These are phyloP conservation scores for Novumbra hubbsi DNA, from an alignment of 2,797 vertebrate species.

Conservation along the genomic window DNA sequence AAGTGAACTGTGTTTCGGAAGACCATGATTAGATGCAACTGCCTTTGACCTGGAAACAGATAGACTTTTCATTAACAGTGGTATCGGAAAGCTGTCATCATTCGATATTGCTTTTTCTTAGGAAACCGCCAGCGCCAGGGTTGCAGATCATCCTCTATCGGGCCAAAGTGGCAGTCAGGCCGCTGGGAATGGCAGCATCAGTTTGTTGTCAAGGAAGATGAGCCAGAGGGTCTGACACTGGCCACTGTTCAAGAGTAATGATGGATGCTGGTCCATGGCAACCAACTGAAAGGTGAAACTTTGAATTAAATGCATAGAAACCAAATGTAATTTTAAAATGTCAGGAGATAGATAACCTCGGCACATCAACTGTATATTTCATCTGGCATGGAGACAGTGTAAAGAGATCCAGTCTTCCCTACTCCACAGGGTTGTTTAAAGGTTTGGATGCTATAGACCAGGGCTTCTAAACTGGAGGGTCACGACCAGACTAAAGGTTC, in stretches of 20 bases:
- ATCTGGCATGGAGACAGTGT: background rate
- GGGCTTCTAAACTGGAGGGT: too few relatives aligned
- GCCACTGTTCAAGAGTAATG: constrained; percentile 6
- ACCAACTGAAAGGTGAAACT: constrained; percentile 1
- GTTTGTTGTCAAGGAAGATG: constrained; percentile 9
- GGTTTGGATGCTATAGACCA: too few relatives aligned
- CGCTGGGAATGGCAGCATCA: background rate
- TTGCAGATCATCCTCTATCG: background rate
- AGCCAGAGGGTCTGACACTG: background rate
- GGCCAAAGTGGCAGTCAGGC: background rate
- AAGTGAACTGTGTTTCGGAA: background rate
- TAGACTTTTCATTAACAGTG: background rate
- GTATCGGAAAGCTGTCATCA: background rate
- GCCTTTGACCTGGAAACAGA: background rate
- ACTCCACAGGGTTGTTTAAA: too few relatives aligned
- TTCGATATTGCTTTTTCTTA: constrained; percentile 1
- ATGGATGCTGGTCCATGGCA: background rate
- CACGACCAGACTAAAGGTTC: too few relatives aligned
- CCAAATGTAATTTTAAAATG: background rate
- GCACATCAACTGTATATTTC: background rate
- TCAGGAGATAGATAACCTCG: constrained; percentile 2
- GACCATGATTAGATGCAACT: background rate
- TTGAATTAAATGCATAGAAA: constrained; percentile 21
- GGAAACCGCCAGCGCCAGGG: constrained; percentile 14
- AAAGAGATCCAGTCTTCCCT: too few relatives aligned